Conservation (phyloP, 2,888 invertebrate species). For the Monochamus alternatus region DNA sequence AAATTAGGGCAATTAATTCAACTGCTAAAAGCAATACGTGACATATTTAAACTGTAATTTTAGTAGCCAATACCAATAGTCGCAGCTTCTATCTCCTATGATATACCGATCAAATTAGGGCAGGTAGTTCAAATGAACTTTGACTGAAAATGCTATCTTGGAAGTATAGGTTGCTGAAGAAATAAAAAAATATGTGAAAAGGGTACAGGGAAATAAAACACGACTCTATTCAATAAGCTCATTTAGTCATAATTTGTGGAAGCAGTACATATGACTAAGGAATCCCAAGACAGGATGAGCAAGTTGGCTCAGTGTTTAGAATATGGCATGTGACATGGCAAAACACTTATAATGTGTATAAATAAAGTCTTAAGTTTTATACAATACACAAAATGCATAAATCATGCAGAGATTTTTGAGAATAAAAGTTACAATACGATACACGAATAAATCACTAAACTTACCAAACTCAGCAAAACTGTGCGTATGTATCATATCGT, state of each 20-base stretch:
- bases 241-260: constrained; percentile 69
- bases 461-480: constrained; percentile 14
- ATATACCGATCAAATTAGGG: too few relatives aligned
- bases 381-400: constrained; percentile 34
- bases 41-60: too few relatives aligned
- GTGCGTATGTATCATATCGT: constrained; percentile 37
- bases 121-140: too few relatives aligned
- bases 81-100: too few relatives aligned
- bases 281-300: constrained; percentile 63
- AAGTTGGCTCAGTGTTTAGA: constrained; percentile 57
- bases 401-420: constrained; percentile 38
- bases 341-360: constrained; percentile 62
- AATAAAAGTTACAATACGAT: constrained; percentile 39
- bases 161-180: too few relatives aligned
- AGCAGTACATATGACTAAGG: constrained; percentile 68
- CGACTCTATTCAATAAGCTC: constrained; percentile 67
- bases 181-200: neutral
- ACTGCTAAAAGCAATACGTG: too few relatives aligned
- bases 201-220: constrained; percentile 48
- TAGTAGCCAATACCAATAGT: too few relatives aligned
- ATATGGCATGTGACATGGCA: constrained; percentile 67
- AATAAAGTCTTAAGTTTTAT: constrained; percentile 52
- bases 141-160: too few relatives aligned
- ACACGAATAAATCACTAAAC: constrained; percentile 20
- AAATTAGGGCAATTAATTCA: too few relatives aligned